A percentile compares a stretch with the other conserved stretches of the same genome.
These are phyloP conservation scores for Drosophila subpulchrella DNA, from an alignment of 1,140 invertebrate genomes.

Conservation along the genomic window DNA sequence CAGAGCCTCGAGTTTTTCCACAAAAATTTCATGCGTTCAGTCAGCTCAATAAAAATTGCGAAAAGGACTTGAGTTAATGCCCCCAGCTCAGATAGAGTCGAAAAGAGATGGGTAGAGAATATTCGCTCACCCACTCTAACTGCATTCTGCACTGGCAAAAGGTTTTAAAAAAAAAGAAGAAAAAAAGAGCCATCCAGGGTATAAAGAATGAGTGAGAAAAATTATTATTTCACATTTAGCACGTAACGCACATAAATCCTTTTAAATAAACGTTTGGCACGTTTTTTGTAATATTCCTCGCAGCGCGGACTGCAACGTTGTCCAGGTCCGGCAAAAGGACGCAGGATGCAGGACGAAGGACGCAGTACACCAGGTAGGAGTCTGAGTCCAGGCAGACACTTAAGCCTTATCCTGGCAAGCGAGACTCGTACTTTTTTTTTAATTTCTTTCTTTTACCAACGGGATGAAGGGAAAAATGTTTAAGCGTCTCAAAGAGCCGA, in stretches of 20 bases:
- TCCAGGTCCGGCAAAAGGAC: slow-evolving; percentile 23
- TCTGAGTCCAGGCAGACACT: slow-evolving; percentile 44
- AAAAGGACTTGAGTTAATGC: slow-evolving; percentile 77
- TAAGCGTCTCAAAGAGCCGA: neutral
- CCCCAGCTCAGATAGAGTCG: slow-evolving; percentile 10
- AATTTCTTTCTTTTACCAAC: slow-evolving; percentile 39
- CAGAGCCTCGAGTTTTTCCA: slow-evolving; percentile 28
- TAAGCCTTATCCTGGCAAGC: slow-evolving; percentile 55
- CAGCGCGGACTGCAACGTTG: slow-evolving; percentile 23
- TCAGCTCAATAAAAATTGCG: slow-evolving; percentile 73
- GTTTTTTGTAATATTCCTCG: slow-evolving; percentile 80
- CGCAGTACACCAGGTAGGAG: slow-evolving; percentile 12
- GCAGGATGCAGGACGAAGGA: slow-evolving; percentile 6
- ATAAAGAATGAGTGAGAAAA: slow-evolving; percentile 62
- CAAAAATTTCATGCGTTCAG: slow-evolving; percentile 75
- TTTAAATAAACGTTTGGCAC: slow-evolving; percentile 83
- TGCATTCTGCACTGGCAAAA: slow-evolving; percentile 58
- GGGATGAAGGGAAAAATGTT: slow-evolving; percentile 12
- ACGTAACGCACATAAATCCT: slow-evolving; percentile 83
- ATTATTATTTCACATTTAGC: slow-evolving; percentile 83
- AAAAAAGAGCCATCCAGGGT: slow-evolving; percentile 3
- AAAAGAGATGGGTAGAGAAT: neutral
- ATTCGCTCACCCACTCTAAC: slow-evolving; percentile 14
- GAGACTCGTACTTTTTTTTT: slow-evolving; percentile 37
- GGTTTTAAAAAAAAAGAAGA: slow-evolving; percentile 12